Evolutionary conservation across 2,113 vertebrate species (phyloP), one percentile per base, ranked within the genome.

Genomic region (Apeltes quadracus): DNA sequence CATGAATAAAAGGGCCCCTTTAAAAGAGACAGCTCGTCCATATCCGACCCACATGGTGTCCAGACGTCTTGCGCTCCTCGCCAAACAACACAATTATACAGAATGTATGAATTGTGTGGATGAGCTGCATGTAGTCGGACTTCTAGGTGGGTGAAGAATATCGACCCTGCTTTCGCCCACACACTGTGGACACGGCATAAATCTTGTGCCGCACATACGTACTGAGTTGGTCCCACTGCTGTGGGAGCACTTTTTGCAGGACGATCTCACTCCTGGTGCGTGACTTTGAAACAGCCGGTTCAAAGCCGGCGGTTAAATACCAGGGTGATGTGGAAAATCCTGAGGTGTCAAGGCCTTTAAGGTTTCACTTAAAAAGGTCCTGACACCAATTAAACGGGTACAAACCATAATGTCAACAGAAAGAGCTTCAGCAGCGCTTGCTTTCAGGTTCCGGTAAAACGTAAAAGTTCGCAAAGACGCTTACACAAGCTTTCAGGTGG

Each of bases 171-270:
- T 38, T 69, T 57, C 85, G 18, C 83, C 79, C 82, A 79, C 87
- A 75, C 82, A 41, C 29, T 43, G 46, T 29, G 53, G 66, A 83
- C 64, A 13, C 69, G 56, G 66, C 81, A 88, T 84, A 87, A 81
- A 89, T 87, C 76, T 85, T 85, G 57, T 39, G 56, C 64, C 77
- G 68, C 79, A 83, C 84, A 84, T 71, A 34, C 86, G 83, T 82
- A 81, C 59, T 48, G 75, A 54, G 74, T 88, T 90, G 80, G 67
- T 59, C 34, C 50, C 2, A 8, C 58, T n/a, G 71, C 75, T 68
- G 38, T 43, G 61, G 69, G 63, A 29, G 58, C 61, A 69, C 46
- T 7, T 50, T 70, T 59, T 69, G 43, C 5, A 50, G 72, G 59
- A 62, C 89, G 80, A 90, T 68, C 69, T 91, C 87, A 91, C 62